phyloP scores from a whole-genome alignment of 1,140 invertebrate genomes.

The Phymorhynchus buccinoides region DNA sequence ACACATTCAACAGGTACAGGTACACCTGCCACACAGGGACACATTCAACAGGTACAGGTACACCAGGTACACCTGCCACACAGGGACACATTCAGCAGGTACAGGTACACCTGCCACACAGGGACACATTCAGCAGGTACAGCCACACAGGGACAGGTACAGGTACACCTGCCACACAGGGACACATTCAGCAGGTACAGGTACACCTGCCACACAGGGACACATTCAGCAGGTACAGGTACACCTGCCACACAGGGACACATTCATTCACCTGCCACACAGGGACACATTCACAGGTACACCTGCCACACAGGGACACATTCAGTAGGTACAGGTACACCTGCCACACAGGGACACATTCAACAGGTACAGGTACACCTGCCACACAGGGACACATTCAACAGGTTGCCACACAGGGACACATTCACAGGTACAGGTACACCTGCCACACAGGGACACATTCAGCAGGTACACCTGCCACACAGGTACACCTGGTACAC shows the following conservation, averaged over 20 bases:
- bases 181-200: too few species aligned
- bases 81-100: not conserved
- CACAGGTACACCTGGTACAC: not conserved
- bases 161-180: too few species aligned
- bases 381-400: constrained; percentile 44
- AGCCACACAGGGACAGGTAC: too few species aligned
- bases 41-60: constrained; percentile 75
- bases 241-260: constrained; percentile 77
- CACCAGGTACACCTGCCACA: constrained; percentile 71
- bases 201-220: too few species aligned
- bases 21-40: not conserved
- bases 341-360: not conserved
- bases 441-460: not conserved
- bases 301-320: too few species aligned
- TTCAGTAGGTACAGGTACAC: constrained; percentile 77
- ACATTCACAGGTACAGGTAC: not conserved
- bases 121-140: too few species aligned
- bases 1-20: too few species aligned
- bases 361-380: not conserved
- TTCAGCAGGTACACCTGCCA: too few species aligned
- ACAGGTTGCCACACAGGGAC: too few species aligned
- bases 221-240: too few species aligned
- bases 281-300: too few species aligned
- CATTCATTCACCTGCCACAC: constrained; percentile 72
- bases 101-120: not conserved